These are phyloP conservation scores for Deroplatys truncata DNA, from an alignment of 2,888 invertebrate species.

Conservation along the genomic window DNA sequence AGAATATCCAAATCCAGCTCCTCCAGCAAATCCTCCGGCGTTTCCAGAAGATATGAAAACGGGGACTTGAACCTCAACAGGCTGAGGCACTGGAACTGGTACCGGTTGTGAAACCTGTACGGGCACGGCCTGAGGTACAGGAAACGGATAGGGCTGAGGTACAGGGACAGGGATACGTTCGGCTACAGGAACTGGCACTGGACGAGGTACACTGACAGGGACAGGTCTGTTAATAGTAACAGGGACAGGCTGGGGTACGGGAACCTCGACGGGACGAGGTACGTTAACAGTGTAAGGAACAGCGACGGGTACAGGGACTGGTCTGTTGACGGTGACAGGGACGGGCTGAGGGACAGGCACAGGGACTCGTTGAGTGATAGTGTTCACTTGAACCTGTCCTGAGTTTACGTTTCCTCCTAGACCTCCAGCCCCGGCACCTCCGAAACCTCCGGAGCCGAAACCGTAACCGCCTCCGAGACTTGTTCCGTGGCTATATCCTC, in stretches of 20 bases:
- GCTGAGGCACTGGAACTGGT: too few species aligned
- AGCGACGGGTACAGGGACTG: not conserved
- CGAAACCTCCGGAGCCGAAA: not conserved
- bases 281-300: not conserved
- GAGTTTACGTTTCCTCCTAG: not conserved
- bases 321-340: not conserved
- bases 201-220: not conserved
- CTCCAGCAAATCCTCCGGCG: not conserved
- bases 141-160: not conserved
- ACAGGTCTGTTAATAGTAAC: not conserved
- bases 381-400: not conserved
- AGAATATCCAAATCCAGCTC: too few species aligned
- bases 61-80: too few species aligned
- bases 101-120: not conserved
- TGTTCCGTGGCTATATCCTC: too few species aligned
- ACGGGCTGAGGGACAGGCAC: not conserved
- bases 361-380: not conserved
- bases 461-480: not conserved
- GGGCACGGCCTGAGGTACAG: not conserved
- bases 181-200: not conserved
- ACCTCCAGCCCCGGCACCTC: not conserved
- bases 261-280: not conserved
- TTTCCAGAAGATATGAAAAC: not conserved
- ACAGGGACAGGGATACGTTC: not conserved
- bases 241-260: not conserved